Evolutionary conservation across 2,888 invertebrate genomes (phyloP).

Genomic region (Tinea semifulvella): DNA sequence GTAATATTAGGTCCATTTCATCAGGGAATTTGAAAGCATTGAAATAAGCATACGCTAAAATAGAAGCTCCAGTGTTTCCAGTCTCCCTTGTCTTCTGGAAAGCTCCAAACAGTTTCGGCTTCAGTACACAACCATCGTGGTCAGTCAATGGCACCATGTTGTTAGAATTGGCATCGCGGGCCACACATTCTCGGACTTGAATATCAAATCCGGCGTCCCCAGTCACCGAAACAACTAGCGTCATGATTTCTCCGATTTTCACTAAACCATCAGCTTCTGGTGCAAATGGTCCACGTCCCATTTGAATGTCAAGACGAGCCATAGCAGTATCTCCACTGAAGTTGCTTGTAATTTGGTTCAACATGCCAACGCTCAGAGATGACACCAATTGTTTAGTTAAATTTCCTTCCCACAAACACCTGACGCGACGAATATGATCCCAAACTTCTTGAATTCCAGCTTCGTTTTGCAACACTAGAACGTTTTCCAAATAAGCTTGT

Average conservation of each 20-base stretch:
- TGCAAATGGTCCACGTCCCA: constrained; percentile 80
- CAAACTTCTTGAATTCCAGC: constrained; percentile 79
- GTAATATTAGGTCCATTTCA: constrained; percentile 82
- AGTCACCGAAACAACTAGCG: constrained; percentile 79
- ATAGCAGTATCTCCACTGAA: constrained; percentile 87
- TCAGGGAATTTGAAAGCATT: constrained; percentile 87
- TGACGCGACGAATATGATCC: constrained; percentile 80
- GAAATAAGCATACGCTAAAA: constrained; percentile 81
- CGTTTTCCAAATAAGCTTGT: constrained; percentile 81
- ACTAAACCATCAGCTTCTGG: constrained; percentile 79
- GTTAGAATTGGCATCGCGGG: constrained; percentile 73
- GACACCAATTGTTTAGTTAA: constrained; percentile 78
- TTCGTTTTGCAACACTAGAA: constrained; percentile 80
- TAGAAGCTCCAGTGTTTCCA: constrained; percentile 75
- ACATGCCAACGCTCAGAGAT: constrained; percentile 79
- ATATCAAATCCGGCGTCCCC: constrained; percentile 84
- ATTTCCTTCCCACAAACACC: constrained; percentile 85
- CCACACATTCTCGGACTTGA: constrained; percentile 79
- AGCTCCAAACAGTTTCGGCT: constrained; percentile 81
- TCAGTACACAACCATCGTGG: constrained; percentile 78
- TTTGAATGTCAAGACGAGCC: constrained; percentile 79
- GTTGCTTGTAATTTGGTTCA: constrained; percentile 81
- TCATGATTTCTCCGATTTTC: constrained; percentile 84
- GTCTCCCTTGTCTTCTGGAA: constrained; percentile 84
- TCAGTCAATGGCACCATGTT: constrained; percentile 77